Evolutionary conservation across 2,888 invertebrate genomes (phyloP).

Genomic region (Drosophila flavopinicola): DNA sequence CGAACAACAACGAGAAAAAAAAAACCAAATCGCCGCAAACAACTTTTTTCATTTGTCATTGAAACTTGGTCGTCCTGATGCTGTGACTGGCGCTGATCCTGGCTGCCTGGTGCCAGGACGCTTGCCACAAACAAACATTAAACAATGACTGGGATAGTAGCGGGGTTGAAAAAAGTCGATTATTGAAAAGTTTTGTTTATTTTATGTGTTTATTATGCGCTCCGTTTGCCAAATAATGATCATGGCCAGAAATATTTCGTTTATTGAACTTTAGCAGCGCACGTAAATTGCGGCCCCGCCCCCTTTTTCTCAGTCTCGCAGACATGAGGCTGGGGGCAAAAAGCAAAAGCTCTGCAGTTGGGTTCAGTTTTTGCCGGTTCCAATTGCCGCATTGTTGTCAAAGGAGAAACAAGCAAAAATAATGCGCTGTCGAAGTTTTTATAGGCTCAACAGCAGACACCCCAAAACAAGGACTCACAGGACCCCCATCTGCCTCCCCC

Average conservation of each 20-base stretch:
- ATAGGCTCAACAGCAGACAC: constrained; percentile 76
- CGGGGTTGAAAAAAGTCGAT: constrained; percentile 71
- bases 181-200: constrained; percentile 81
- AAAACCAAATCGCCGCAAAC: constrained; percentile 25
- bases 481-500: not conserved
- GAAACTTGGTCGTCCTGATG: constrained; percentile 72
- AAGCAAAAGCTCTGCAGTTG: constrained; percentile 21
- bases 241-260: constrained; percentile 82
- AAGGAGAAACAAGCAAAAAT: constrained; percentile 79
- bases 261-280: constrained; percentile 82
- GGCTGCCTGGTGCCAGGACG: constrained; percentile 27
- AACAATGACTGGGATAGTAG: constrained; percentile 52
- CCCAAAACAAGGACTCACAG: constrained; percentile 13
- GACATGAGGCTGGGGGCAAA: constrained; percentile 20
- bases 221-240: constrained; percentile 83
- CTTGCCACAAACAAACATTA: constrained; percentile 77
- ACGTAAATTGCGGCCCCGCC: constrained; percentile 66
- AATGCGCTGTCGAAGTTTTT: constrained; percentile 79
- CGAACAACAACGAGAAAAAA: not conserved
- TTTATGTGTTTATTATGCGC: constrained; percentile 83
- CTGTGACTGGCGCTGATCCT: constrained; percentile 19
- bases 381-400: constrained; percentile 74
- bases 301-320: too few species aligned
- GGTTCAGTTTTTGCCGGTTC: constrained; percentile 17
- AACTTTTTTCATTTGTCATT: constrained; percentile 79